phyloP scores from a whole-genome alignment of 2,888 invertebrate species.

The Caenorhabditis doughertyi region DNA sequence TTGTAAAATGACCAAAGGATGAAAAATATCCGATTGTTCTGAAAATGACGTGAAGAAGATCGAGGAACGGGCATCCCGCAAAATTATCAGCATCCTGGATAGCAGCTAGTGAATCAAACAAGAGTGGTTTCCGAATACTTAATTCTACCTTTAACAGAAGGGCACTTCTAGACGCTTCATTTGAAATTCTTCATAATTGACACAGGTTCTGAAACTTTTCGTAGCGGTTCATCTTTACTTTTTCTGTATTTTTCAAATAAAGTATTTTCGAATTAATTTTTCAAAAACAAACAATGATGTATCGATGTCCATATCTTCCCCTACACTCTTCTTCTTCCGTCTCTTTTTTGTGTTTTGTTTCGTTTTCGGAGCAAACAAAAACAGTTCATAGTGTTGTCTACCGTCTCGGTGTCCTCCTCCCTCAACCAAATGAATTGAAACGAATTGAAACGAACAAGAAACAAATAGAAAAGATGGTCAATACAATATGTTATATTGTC shows the following conservation, averaged over 20 bases:
- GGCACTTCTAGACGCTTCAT: too few relatives aligned
- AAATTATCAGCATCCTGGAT: not conserved
- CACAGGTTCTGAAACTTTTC: too few relatives aligned
- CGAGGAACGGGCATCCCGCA: not conserved
- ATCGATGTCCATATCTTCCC: conserved; percentile 9
- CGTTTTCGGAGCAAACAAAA: conserved; percentile 36
- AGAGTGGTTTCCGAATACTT: too few relatives aligned
- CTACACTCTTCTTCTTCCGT: conserved; percentile 1
- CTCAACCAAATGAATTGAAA: conserved; percentile 30
- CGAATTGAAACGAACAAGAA: conserved; percentile 40
- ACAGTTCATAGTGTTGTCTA: conserved; percentile 23
- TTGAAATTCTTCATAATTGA: too few relatives aligned
- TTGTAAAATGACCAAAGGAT: conserved; percentile 5
- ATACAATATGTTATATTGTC: conserved; percentile 47
- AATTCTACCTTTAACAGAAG: too few relatives aligned
- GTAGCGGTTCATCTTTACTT: too few relatives aligned
- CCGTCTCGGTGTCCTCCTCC: not conserved
- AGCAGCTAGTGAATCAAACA: too few relatives aligned
- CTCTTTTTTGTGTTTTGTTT: not conserved
- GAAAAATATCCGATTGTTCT: conserved; percentile 10
- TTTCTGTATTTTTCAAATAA: too few relatives aligned
- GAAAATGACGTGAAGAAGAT: conserved; percentile 45
- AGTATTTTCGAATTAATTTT: not conserved
- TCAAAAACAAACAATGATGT: conserved; percentile 29
- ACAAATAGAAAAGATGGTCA: conserved; percentile 39